Evolutionary conservation across 1,140 invertebrate species (phyloP), one percentile per base, ranked within the genome.

Genomic region (Brachionus rotundiformis): DNA sequence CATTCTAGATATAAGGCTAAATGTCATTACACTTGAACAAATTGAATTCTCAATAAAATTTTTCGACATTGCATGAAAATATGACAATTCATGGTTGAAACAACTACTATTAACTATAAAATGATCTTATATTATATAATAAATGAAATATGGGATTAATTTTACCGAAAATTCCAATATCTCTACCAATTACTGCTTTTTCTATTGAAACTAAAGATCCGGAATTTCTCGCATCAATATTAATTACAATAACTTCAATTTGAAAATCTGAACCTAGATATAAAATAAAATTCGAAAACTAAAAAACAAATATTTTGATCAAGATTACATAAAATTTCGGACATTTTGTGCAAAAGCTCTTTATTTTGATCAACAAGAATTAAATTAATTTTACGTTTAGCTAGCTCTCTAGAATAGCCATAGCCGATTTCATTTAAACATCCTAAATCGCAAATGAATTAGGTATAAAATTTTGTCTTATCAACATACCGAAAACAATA

Each of bases 131-230:
- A n/a, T n/a, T n/a, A n/a, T n/a, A n/a, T n/a, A n/a, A n/a, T n/a
- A n/a, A n/a, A n/a, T n/a, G n/a, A n/a, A n/a, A n/a, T n/a, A n/a
- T n/a, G 4, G 29, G 6, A 19, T 71, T 71, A 8, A 41, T 6
- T 39, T 71, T 79, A 79, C 76, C 47, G 19, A 79, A 39, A 13
- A 79, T 79, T 33, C 76, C 76, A n/a, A 79, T 41, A 11, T 79
- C 59, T 27, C 33, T 54, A 10, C 44, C 76, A 59, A 79, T 59
- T 7, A 79, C 31, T 23, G 23, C 13, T 25, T 79, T 79, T 79
- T 79, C 76, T 11, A 79, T 11, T 3, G 36, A 10, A 39, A 39
- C 23, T 13, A 59, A 79, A 3, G 76, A 79, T 16, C 54, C 33
- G 8, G 23, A 39, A 36, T 63, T 59, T 27, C 31, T 41, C 4